Percentiles rank a stretch among this genome's conserved stretches.
Evolutionary conservation across 2,888 invertebrate genomes (phyloP).

Genomic region (Leucophenga montana): DNA sequence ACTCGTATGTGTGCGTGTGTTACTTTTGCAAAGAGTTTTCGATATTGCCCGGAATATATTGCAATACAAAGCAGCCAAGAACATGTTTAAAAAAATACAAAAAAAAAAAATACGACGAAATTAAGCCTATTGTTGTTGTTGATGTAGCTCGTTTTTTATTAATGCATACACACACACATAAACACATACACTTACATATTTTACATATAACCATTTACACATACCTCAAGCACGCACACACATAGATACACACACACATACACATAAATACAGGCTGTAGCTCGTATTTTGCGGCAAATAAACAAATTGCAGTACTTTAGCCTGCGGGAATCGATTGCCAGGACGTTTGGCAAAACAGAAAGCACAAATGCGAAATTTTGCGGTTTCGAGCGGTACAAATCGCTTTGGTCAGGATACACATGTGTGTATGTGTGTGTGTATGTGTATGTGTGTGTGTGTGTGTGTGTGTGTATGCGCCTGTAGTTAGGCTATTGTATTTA

Average conservation of each 20-base stretch:
- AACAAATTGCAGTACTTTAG: conserved; percentile 24
- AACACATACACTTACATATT: not conserved
- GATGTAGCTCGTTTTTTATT: conserved; percentile 4
- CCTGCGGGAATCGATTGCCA: conserved; percentile 20
- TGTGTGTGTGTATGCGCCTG: too few species aligned
- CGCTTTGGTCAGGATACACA: not conserved
- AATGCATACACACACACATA: not conserved
- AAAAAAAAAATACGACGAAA: conserved; percentile 4
- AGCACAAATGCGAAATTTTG: conserved; percentile 23
- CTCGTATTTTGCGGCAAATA: conserved; percentile 21
- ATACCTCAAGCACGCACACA: conserved; percentile 7
- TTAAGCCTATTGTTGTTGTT: conserved; percentile 21
- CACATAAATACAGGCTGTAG: not conserved
- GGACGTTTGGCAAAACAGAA: not conserved
- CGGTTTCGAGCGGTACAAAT: conserved; percentile 6
- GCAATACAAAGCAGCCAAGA: not conserved
- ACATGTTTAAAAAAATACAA: too few species aligned
- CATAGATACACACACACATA: not conserved
- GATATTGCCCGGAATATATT: conserved; percentile 5
- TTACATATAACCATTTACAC: not conserved
- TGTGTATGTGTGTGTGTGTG: not conserved
- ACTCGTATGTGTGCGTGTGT: conserved; percentile 7
- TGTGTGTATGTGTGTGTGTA: not conserved
- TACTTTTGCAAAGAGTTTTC: not conserved
- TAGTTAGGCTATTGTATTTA: too few species aligned